These are phyloP conservation scores for Callocephalon fimbriatum DNA, from an alignment of 2,113 vertebrate species.

Conservation along the genomic window DNA sequence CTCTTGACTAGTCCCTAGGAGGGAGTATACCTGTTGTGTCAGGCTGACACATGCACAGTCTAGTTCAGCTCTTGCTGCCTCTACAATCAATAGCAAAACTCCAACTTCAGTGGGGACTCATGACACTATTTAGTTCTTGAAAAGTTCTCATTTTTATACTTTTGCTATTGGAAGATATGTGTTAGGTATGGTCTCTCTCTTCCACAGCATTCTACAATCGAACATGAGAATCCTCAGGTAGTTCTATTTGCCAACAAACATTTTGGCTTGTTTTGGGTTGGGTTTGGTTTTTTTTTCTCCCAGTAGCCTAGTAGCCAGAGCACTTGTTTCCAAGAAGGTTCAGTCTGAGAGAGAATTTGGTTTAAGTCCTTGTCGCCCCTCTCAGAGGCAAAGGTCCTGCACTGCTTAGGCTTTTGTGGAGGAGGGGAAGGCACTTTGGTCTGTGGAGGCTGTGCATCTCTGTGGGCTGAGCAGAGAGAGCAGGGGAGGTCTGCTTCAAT, in stretches of 20 bases:
- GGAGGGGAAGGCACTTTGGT: not conserved
- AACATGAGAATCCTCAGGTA: not conserved
- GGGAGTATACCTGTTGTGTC: not conserved
- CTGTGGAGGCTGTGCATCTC: not conserved
- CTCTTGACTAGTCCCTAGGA: not conserved
- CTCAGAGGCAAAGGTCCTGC: not conserved
- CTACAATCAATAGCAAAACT: not conserved
- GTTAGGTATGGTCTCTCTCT: not conserved
- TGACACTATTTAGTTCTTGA: not conserved
- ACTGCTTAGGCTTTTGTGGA: not conserved
- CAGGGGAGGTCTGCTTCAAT: not conserved
- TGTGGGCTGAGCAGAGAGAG: not conserved
- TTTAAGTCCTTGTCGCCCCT: not conserved
- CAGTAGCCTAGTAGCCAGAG: not conserved
- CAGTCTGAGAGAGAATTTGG: not conserved
- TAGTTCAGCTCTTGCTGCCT: not conserved
- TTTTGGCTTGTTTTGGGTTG: not conserved
- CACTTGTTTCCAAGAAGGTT: not conserved
- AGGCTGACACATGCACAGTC: not conserved
- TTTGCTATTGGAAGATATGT: not conserved
- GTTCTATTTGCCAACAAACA: not conserved
- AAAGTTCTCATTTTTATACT: not conserved
- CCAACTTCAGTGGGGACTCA: not conserved
- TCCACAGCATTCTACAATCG: not conserved
- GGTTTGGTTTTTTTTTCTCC: not conserved